Evolutionary conservation across 53 echinoderm and acorn worm genomes (phyloP), one percentile per base, ranked within the genome.

Genomic region (Hippasteria phrygiana): DNA sequence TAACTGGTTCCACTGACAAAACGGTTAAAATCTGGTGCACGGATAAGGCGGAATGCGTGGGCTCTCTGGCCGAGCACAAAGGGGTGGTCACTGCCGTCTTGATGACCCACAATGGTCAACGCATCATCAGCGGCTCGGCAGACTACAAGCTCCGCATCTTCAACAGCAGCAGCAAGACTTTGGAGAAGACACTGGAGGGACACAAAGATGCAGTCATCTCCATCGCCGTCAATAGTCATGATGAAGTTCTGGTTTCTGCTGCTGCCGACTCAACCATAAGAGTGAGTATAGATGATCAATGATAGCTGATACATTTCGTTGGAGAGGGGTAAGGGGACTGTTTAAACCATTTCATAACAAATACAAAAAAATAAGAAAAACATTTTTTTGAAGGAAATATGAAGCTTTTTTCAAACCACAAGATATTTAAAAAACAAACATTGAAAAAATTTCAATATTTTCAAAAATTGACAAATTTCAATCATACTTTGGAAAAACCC

Each of bases 171-270:
- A 90, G 87, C 36, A 90, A 88, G 37, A 90, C 87, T 8, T 35
- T 94, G 89, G 94, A 94, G 33, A 83, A 81, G 89, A 99, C 88
- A 20, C 90, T 96, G 62, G 96, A 94, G 35, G 99, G 96, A 13
- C 96, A 96, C 4, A 78, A 90, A 46, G 94, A 99, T 14, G 80
- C 92, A 1, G 90, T 99, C 41, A 88, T 94, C 7, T 73, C 96
- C 0, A 77, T 99, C 82, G 87, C 94, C 1, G 87, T 96, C 59
- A 99, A 96, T 85, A 99, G 93, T 40, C 93, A 96, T 64, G 96
- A 96, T 88, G 94, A 96, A 72, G 96, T 99, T 22, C 77, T 99
- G 64, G 92, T 96, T 12, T 93, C 99, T 18, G 93, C 96, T 31
- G 91, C 96, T 24, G 90, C 93, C 8, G 99, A 99, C 48, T 91